Evolutionary conservation across 2,888 invertebrate genomes (phyloP), one percentile per base, ranked within the genome.

Genomic region (Brachypterus glaber): DNA sequence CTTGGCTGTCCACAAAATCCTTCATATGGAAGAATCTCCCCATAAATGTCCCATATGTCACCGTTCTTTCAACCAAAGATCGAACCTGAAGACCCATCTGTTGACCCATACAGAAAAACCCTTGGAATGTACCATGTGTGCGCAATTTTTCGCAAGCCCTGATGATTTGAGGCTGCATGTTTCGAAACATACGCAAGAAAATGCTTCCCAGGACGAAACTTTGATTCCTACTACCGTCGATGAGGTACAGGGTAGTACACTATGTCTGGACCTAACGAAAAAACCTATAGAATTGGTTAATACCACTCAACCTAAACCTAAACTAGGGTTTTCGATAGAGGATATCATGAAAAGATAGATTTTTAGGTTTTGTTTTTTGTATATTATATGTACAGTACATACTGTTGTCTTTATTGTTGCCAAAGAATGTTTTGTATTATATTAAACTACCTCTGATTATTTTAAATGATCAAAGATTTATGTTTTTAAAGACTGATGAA

Each of bases 21-120:
- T 92, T 17, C 93, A 93, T 62, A 76, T 88, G 77, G 90, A 92
- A 66, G 90, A 92, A 64, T 88, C 89, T 3, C 89, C 91, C 0
- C 91, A 91, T 65, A 91, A 91, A 62, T 92, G 92, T 55, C 84
- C 87, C 7, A 82, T 89, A 16, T 92, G 92, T 68, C 77, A 79
- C 54, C 78, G 88, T 44, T 82, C 84, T 57, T 93, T 92, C 71
- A 91, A 91, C 70, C 92, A 92, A 72, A 75, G 91, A 52, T 87
- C 88, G 42, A 91, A 91, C 61, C 73, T 93, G 47, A 92, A 91
- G 67, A 89, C 89, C 0, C 92, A 92, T 63, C 71, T 91, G 45
- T 68, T 88, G 50, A 90, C 88, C 64, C 91, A 91, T 67, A 82
- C 83, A n/a, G 85, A 87, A 53, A 70, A 70, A 2, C 59, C 60